These are phyloP conservation scores for Drosophila miranda DNA, from an alignment of 1,140 invertebrate genomes.

Conservation along the genomic window DNA sequence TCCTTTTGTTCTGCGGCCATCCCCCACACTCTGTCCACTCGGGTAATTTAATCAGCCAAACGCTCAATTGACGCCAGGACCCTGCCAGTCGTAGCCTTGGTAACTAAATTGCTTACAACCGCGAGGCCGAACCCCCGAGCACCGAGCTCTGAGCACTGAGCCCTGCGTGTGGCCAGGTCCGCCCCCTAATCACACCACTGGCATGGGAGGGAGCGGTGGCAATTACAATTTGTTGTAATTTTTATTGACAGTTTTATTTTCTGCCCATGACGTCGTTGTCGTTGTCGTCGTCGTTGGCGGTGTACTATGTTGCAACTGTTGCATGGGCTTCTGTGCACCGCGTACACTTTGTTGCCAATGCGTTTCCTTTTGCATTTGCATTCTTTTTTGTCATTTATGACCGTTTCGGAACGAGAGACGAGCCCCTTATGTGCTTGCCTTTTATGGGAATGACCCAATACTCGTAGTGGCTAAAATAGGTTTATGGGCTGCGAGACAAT, in stretches of 20 bases:
- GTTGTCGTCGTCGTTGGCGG: neutral
- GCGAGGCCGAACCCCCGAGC: conserved; percentile 20
- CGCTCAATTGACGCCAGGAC: conserved; percentile 67
- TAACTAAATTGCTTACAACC: conserved; percentile 49
- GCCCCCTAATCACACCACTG: conserved; percentile 13
- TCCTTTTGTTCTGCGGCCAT: conserved; percentile 31
- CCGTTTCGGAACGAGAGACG: conserved; percentile 17
- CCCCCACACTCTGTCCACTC: conserved; percentile 37
- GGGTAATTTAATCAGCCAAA: conserved; percentile 70
- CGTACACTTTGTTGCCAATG: conserved; percentile 21
- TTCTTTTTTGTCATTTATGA: conserved; percentile 29
- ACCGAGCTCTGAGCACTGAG: conserved; percentile 26
- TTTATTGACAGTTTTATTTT: conserved; percentile 70
- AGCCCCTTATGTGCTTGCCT: conserved; percentile 30
- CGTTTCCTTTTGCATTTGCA: conserved; percentile 18
- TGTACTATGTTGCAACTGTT: conserved; percentile 39
- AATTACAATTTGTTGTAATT: conserved; percentile 49
- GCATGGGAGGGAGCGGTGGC: neutral
- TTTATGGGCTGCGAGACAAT: conserved; percentile 36
- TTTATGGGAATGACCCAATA: conserved; percentile 50
- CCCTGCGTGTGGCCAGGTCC: conserved; percentile 48
- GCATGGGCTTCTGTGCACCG: conserved; percentile 23
- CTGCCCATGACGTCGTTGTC: conserved; percentile 52
- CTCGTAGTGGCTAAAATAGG: conserved; percentile 33
- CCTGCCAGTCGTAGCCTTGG: conserved; percentile 59